Percentiles rank a stretch among this genome's conserved stretches.
These are phyloP conservation scores for Sebastiscus albofasciatus DNA, from an alignment of 2,797 vertebrate genomes.

Conservation along the genomic window DNA sequence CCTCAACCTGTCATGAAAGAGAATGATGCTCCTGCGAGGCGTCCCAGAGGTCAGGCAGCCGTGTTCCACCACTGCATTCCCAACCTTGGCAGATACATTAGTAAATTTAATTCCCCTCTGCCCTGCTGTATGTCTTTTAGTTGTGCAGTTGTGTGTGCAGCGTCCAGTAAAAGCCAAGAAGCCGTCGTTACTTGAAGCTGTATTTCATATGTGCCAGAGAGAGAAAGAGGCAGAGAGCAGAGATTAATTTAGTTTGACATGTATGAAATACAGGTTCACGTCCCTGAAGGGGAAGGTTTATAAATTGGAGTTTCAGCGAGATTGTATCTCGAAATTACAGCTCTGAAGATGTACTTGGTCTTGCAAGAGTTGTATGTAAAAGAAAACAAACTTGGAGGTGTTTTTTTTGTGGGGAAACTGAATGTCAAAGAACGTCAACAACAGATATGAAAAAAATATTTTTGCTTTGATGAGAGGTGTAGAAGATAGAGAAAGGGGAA, in stretches of 20 bases:
- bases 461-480: background rate
- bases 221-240: constrained; percentile 23
- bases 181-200: constrained; percentile 6
- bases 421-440: constrained; percentile 5
- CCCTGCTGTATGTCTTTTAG: constrained; percentile 33
- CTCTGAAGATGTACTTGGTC: constrained; percentile 29
- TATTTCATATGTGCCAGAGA: constrained; percentile 49
- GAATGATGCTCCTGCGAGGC: constrained; percentile 51
- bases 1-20: constrained; percentile 47
- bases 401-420: constrained; percentile 5
- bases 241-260: constrained; percentile 65
- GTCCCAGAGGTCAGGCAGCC: constrained; percentile 49
- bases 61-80: constrained; percentile 26
- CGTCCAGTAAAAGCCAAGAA: constrained; percentile 17
- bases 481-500: background rate
- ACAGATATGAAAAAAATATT: background rate
- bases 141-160: background rate
- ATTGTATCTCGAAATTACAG: constrained; percentile 52
- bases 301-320: constrained; percentile 50
- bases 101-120: constrained; percentile 53
- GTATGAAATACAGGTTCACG: constrained; percentile 51
- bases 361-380: constrained; percentile 12
- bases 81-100: constrained; percentile 57
- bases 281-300: constrained; percentile 49
- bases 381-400: background rate